These are phyloP conservation scores for Chelonia mydas DNA, from an alignment of 2,797 vertebrate species.

Conservation along the genomic window DNA sequence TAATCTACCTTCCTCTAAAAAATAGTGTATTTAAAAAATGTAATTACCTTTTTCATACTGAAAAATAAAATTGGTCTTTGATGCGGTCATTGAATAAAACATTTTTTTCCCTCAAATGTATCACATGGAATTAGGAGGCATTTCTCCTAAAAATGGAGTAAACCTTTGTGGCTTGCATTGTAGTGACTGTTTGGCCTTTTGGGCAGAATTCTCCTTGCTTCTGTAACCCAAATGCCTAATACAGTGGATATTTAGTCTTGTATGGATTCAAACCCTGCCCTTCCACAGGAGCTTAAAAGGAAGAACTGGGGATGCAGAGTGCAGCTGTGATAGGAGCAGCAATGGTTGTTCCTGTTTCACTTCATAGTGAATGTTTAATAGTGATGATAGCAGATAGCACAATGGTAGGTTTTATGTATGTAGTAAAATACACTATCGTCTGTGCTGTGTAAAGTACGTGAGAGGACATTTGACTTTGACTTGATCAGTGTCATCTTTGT, in stretches of 20 bases:
- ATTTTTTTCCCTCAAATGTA: background rate
- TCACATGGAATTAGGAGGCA: background rate
- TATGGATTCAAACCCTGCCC: background rate
- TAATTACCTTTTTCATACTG: background rate
- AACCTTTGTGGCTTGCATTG: background rate
- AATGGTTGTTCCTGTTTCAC: background rate
- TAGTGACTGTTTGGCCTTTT: background rate
- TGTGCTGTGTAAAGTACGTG: accelerated
- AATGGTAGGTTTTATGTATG: background rate
- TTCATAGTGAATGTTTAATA: background rate
- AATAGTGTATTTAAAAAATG: background rate
- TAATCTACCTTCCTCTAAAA: background rate
- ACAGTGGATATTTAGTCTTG: background rate
- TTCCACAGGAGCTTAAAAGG: background rate
- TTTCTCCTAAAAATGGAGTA: background rate
- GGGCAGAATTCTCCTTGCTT: background rate
- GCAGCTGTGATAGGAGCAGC: background rate
- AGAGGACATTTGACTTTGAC: background rate
- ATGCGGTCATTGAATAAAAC: background rate
- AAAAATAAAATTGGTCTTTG: background rate
- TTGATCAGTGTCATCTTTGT: accelerated
- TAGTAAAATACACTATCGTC: background rate
- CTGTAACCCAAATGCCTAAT: background rate
- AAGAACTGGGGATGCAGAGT: background rate
- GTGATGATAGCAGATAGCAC: background rate